These are phyloP conservation scores for Hyles lineata DNA, from an alignment of 2,888 invertebrate species.

Conservation along the genomic window DNA sequence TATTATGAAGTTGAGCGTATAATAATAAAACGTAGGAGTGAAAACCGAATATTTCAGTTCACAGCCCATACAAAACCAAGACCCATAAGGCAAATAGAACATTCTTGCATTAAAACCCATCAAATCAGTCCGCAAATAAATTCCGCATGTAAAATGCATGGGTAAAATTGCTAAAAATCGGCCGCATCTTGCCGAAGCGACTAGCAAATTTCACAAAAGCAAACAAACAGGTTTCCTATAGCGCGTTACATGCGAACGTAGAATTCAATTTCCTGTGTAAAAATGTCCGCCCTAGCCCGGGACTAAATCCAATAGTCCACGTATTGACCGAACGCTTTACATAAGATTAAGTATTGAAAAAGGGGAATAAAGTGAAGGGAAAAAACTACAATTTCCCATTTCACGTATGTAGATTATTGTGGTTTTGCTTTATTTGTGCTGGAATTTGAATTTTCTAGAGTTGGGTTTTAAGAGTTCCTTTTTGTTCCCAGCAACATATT, in stretches of 20 bases:
- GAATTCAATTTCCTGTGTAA: slow-evolving; percentile 74
- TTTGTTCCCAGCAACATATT: neutral
- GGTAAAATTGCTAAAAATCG: neutral
- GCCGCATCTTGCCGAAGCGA: slow-evolving; percentile 28
- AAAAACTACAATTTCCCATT: slow-evolving; percentile 37
- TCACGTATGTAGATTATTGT: slow-evolving; percentile 27
- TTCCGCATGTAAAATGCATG: neutral
- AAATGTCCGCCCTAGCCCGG: slow-evolving; percentile 55
- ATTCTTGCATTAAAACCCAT: too few species aligned
- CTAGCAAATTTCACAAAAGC: slow-evolving; percentile 36
- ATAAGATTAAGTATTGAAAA: slow-evolving; percentile 46
- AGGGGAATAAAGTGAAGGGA: slow-evolving; percentile 37
- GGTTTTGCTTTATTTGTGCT: slow-evolving; percentile 14
- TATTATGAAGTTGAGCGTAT: too few species aligned
- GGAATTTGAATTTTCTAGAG: slow-evolving; percentile 27
- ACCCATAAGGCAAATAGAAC: too few species aligned
- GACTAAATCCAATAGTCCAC: slow-evolving; percentile 56
- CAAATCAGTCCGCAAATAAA: neutral
- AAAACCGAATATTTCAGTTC: too few species aligned
- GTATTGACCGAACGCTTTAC: slow-evolving; percentile 59
- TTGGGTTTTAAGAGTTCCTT: too few species aligned
- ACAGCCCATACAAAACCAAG: too few species aligned
- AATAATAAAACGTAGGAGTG: too few species aligned
- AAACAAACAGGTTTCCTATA: slow-evolving; percentile 39
- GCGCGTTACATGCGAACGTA: slow-evolving; percentile 44